Evolutionary conservation across 1,140 invertebrate species (phyloP).

Genomic region (Sesamia nonagrioides): DNA sequence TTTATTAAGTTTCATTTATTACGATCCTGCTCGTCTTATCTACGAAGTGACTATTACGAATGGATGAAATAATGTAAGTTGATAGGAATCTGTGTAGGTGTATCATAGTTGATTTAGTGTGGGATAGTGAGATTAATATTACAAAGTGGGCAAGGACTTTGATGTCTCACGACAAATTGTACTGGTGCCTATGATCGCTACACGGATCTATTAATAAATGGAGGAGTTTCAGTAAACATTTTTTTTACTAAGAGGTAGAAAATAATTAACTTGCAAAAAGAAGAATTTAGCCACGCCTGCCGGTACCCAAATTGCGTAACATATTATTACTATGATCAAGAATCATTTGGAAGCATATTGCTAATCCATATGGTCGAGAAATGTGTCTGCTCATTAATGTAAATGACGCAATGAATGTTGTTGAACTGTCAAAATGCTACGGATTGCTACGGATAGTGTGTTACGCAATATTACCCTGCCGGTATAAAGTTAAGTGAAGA

Average conservation of each 20-base stretch:
- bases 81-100: constrained; percentile 65
- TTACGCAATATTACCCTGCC: too few relatives aligned
- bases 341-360: too few relatives aligned
- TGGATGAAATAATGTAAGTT: constrained; percentile 59
- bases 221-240: neutral
- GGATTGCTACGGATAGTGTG: too few relatives aligned
- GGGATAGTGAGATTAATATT: constrained; percentile 65
- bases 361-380: too few relatives aligned
- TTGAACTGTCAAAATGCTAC: too few relatives aligned
- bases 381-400: too few relatives aligned
- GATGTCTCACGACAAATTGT: constrained; percentile 64
- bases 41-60: constrained; percentile 54
- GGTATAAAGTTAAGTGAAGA: neutral
- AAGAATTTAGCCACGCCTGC: too few relatives aligned
- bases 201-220: neutral
- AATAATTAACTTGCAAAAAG: too few relatives aligned
- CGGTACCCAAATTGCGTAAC: too few relatives aligned
- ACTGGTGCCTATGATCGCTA: constrained; percentile 29
- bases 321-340: too few relatives aligned
- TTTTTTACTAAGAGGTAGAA: too few relatives aligned
- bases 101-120: constrained; percentile 58
- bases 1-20: constrained; percentile 54
- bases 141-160: constrained; percentile 63
- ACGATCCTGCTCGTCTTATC: constrained; percentile 54
- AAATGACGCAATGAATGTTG: neutral